A percentile compares a stretch with the other conserved stretches of the same genome.
Conservation (phyloP, 1,140 invertebrate genomes). For the Cydia strobilella region DNA sequence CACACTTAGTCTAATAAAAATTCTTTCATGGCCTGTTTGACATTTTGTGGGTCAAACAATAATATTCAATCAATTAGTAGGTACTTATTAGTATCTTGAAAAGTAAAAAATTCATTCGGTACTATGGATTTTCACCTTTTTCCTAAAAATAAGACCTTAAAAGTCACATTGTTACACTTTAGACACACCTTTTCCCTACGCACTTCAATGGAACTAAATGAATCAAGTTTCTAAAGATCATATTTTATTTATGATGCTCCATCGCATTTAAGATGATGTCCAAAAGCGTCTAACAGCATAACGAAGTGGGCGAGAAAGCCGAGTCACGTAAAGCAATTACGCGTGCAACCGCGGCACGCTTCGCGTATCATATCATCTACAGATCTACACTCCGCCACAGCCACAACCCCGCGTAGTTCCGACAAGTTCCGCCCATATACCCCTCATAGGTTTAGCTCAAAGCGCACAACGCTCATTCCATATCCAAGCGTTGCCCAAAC, state of each 20-base stretch:
- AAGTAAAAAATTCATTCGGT: too few species aligned
- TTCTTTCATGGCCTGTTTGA: too few species aligned
- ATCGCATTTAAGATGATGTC: slow-evolving; percentile 8
- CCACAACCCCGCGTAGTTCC: not conserved
- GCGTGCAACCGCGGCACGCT: slow-evolving; percentile 18
- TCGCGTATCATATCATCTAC: slow-evolving; percentile 7
- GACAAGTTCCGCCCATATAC: not conserved
- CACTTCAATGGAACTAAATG: not conserved
- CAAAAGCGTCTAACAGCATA: slow-evolving; percentile 32
- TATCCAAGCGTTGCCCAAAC: too few species aligned
- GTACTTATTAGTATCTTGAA: too few species aligned
- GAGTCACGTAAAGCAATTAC: slow-evolving; percentile 43
- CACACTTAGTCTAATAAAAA: too few species aligned
- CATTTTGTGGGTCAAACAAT: too few species aligned
- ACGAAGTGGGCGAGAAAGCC: slow-evolving; percentile 36
- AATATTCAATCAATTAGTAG: too few species aligned
- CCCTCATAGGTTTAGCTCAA: not conserved
- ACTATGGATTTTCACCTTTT: slow-evolving; percentile 17
- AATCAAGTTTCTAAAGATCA: slow-evolving; percentile 10
- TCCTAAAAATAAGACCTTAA: not conserved
- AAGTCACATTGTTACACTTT: not conserved
- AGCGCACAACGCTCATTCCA: too few species aligned
- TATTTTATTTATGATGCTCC: slow-evolving; percentile 12
- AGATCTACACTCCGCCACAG: not conserved
- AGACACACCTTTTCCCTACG: not conserved